These are phyloP conservation scores for Urocolius indicus DNA, from an alignment of 2,113 vertebrate species.

Conservation along the genomic window DNA sequence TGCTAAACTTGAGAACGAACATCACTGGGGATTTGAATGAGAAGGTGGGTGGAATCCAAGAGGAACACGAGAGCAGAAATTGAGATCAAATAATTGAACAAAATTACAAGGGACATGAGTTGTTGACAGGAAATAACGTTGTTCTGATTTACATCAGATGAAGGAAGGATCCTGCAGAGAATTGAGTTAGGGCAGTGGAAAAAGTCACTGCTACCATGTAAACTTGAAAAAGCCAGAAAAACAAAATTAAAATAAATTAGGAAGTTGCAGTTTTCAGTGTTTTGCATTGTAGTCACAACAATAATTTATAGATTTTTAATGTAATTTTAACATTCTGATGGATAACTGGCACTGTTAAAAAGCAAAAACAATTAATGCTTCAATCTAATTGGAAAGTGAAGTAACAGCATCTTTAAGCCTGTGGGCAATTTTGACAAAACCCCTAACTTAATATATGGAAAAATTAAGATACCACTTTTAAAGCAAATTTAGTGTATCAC, in stretches of 20 bases:
- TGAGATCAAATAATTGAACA: neutral
- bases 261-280: neutral
- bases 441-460: neutral
- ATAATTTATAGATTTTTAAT: neutral
- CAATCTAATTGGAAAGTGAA: neutral
- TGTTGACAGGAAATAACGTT: neutral
- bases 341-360: neutral
- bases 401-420: neutral
- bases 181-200: fast-evolving
- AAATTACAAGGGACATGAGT: neutral
- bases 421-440: neutral
- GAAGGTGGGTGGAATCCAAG: neutral
- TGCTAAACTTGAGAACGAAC: neutral
- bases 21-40: neutral
- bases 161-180: neutral
- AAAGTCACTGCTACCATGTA: neutral
- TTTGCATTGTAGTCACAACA: neutral
- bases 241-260: neutral
- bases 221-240: neutral
- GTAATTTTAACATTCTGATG: neutral
- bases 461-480: neutral
- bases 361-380: neutral
- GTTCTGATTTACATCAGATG: neutral
- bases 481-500: neutral
- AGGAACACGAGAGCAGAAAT: neutral